Percentiles rank a stretch among this genome's conserved stretches.
phyloP scores from a whole-genome alignment of 1,140 invertebrate species.

The Vollenhovia emeryi region DNA sequence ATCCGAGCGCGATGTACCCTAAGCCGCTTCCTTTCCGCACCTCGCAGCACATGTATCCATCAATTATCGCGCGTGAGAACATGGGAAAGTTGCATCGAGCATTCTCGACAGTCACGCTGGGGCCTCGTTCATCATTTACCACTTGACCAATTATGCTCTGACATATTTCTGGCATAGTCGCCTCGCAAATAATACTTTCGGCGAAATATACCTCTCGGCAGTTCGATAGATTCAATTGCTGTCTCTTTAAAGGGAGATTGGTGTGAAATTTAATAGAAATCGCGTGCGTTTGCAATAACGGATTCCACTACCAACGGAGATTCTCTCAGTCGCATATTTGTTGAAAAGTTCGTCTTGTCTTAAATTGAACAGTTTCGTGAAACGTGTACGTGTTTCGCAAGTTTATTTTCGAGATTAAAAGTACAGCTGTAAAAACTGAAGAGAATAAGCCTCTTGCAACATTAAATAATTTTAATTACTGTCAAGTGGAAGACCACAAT shows the following conservation, averaged over 20 bases:
- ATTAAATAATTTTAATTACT: neutral
- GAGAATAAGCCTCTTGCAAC: neutral
- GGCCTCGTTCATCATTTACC: neutral
- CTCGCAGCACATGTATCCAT: conserved; percentile 36
- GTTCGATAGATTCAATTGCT: neutral
- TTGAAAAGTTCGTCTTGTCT: neutral
- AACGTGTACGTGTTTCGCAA: neutral
- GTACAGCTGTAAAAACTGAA: neutral
- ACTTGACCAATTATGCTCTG: neutral
- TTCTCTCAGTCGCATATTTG: neutral
- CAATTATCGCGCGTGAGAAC: conserved; percentile 39
- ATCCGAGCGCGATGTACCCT: conserved; percentile 16
- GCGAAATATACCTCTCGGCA: neutral
- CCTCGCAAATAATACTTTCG: neutral
- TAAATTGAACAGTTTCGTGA: neutral
- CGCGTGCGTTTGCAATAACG: neutral
- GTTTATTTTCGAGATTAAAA: neutral
- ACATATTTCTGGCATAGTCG: neutral
- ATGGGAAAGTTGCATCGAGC: neutral
- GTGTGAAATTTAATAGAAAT: conserved; percentile 1
- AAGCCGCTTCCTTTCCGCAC: conserved; percentile 16
- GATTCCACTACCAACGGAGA: too few relatives aligned
- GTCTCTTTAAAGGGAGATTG: neutral
- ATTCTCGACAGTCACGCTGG: neutral
- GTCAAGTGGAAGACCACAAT: neutral